Evolutionary conservation across 2,888 invertebrate species (phyloP).

Genomic region (Chloroclystis v-ata): DNA sequence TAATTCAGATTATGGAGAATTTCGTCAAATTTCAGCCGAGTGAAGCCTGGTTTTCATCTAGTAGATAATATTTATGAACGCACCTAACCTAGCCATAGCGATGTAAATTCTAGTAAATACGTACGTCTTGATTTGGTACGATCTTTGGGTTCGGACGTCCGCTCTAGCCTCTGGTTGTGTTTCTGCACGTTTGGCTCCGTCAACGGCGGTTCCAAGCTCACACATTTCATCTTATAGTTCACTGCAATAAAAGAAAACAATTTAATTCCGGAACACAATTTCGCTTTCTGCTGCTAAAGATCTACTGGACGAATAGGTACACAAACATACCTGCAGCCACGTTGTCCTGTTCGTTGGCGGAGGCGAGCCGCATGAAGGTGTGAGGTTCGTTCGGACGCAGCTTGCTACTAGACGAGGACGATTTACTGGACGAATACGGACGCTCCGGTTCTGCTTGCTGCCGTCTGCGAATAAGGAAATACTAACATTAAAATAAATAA

Average conservation of each 20-base stretch:
- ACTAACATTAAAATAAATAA: too few relatives aligned
- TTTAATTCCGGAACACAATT: too few relatives aligned
- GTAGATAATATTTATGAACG: too few relatives aligned
- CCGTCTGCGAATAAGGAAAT: slow-evolving; percentile 39
- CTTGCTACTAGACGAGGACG: slow-evolving; percentile 59
- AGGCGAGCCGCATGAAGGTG: slow-evolving; percentile 60
- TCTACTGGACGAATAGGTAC: too few relatives aligned
- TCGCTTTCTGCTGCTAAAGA: neutral
- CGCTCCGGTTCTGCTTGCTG: slow-evolving; percentile 74
- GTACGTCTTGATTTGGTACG: slow-evolving; percentile 69
- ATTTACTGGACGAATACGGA: slow-evolving; percentile 62
- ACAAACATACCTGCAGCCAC: slow-evolving; percentile 53
- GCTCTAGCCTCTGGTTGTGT: slow-evolving; percentile 72
- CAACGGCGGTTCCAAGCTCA: slow-evolving; percentile 67
- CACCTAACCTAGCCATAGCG: too few relatives aligned
- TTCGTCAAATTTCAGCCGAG: too few relatives aligned
- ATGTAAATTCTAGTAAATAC: slow-evolving; percentile 27
- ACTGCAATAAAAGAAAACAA: slow-evolving; percentile 54
- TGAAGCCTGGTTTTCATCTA: too few relatives aligned
- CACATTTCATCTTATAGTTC: slow-evolving; percentile 70
- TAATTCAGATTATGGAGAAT: too few relatives aligned
- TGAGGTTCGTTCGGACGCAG: slow-evolving; percentile 57
- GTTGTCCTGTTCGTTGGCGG: slow-evolving; percentile 66
- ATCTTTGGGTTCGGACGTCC: slow-evolving; percentile 61
- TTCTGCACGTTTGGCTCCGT: slow-evolving; percentile 75